phyloP scores from a whole-genome alignment of 2,113 vertebrate genomes.

The Arothron firmamentum region DNA sequence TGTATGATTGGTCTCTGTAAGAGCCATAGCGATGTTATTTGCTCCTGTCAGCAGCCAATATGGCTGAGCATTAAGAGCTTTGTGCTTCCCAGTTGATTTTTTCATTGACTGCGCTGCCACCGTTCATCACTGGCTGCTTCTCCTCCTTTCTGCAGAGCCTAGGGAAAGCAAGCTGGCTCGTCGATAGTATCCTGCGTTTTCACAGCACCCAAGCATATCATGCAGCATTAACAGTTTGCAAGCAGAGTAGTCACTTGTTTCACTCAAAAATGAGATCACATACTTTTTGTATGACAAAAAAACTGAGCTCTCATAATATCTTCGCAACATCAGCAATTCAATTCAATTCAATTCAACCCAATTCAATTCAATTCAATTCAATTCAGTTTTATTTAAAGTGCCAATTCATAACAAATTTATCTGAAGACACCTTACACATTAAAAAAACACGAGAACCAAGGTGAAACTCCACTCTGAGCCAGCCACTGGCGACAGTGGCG shows the following conservation, averaged over 20 bases:
- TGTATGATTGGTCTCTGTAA: constrained; percentile 77
- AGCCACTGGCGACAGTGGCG: no score
- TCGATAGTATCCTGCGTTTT: constrained; percentile 43
- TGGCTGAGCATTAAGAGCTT: constrained; percentile 78
- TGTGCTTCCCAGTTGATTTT: constrained; percentile 77
- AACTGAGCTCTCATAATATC: no score
- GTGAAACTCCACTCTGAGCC: no score
- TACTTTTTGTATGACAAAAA: no score
- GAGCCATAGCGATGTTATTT: constrained; percentile 77
- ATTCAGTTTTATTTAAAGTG: no score
- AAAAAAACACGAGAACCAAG: no score
- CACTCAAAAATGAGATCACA: constrained; percentile 13
- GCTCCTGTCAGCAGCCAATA: constrained; percentile 79
- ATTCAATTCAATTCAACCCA: no score
- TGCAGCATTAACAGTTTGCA: constrained; percentile 29
- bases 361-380: no score
- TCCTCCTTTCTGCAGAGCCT: constrained; percentile 50
- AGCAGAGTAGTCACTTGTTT: constrained; percentile 26
- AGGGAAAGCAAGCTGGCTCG: constrained; percentile 45
- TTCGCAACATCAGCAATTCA: no score
- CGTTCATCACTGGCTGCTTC: constrained; percentile 73
- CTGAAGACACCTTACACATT: no score
- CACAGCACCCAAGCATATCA: constrained; percentile 36
- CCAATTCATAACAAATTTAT: no score
- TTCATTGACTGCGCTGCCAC: constrained; percentile 77